A percentile compares a stretch with the other conserved stretches of the same genome.
phyloP scores from a whole-genome alignment of 2,888 invertebrate genomes.

The Augochlorella aurata region DNA sequence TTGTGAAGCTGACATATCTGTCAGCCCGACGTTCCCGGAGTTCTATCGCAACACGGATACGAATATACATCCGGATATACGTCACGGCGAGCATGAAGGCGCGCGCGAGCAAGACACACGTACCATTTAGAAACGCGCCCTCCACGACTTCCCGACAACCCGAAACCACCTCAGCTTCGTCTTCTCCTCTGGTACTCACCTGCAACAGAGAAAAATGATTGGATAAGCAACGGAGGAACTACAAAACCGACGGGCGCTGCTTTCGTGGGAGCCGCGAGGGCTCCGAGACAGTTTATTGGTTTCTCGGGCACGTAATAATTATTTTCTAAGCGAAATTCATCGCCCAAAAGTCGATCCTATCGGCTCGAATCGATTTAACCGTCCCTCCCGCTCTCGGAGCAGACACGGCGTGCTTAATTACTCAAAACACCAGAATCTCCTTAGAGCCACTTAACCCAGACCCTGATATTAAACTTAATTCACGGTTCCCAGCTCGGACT shows the following conservation, averaged over 20 bases:
- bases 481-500: slow-evolving; percentile 40
- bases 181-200: slow-evolving; percentile 66
- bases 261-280: neutral
- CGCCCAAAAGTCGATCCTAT: slow-evolving; percentile 59
- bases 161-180: slow-evolving; percentile 44
- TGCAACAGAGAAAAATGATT: slow-evolving; percentile 64
- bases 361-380: slow-evolving; percentile 63
- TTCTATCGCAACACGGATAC: slow-evolving; percentile 65
- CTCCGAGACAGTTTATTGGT: slow-evolving; percentile 14
- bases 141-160: slow-evolving; percentile 32
- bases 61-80: slow-evolving; percentile 65
- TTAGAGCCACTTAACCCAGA: slow-evolving; percentile 36
- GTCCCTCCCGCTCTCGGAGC: slow-evolving; percentile 28
- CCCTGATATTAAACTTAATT: slow-evolving; percentile 69
- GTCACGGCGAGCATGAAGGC: slow-evolving; percentile 29
- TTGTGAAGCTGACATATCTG: slow-evolving; percentile 74
- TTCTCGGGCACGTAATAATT: slow-evolving; percentile 29
- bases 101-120: slow-evolving; percentile 20
- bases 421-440: slow-evolving; percentile 60
- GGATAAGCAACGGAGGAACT: slow-evolving; percentile 36
- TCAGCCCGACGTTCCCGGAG: slow-evolving; percentile 70
- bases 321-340: slow-evolving; percentile 20
- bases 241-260: slow-evolving; percentile 20
- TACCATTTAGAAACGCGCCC: slow-evolving; percentile 41
- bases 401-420: slow-evolving; percentile 61